Conservation (phyloP, 2,797 vertebrate species). For the Schizopygopsis malacanthus region DNA sequence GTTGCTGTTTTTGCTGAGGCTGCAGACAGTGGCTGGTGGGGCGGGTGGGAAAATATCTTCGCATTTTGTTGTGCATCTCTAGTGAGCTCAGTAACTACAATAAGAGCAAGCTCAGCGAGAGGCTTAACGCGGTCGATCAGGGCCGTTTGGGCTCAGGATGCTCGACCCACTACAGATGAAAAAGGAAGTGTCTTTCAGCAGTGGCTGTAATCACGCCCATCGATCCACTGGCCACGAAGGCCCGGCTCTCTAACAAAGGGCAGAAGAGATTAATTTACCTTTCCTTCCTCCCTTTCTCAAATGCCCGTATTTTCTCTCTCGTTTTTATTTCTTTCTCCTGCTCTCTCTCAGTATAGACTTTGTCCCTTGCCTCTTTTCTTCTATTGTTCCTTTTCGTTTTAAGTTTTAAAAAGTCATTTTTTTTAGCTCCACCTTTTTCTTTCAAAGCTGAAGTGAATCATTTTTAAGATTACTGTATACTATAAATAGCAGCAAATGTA, state of each 20-base stretch:
- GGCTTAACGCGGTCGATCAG: slow-evolving; percentile 60
- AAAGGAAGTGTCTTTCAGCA: slow-evolving; percentile 65
- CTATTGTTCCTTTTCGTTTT: neutral
- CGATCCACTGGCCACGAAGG: slow-evolving; percentile 59
- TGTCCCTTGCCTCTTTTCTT: slow-evolving; percentile 29
- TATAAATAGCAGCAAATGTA: slow-evolving; percentile 6
- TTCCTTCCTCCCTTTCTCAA: slow-evolving; percentile 16
- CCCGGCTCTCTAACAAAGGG: slow-evolving; percentile 59
- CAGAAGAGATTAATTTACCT: slow-evolving; percentile 68
- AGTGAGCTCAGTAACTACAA: slow-evolving; percentile 50
- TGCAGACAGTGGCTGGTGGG: slow-evolving; percentile 22
- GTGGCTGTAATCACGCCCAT: slow-evolving; percentile 67
- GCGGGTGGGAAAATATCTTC: slow-evolving; percentile 23
- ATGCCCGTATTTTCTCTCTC: slow-evolving; percentile 48
- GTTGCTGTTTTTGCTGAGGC: slow-evolving; percentile 24
- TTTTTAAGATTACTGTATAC: neutral
- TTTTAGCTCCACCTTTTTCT: neutral
- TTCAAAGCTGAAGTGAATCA: neutral
- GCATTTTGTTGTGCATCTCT: slow-evolving; percentile 35
- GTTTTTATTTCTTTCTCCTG: slow-evolving; percentile 51
- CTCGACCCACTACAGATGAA: slow-evolving; percentile 62
- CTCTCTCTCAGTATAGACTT: slow-evolving; percentile 3
- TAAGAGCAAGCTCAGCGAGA: slow-evolving; percentile 57
- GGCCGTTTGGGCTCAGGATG: slow-evolving; percentile 53
- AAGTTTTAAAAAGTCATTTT: neutral